Evolutionary conservation across 2,797 vertebrate species (phyloP).

Genomic region (Hyperoplus immaculatus): DNA sequence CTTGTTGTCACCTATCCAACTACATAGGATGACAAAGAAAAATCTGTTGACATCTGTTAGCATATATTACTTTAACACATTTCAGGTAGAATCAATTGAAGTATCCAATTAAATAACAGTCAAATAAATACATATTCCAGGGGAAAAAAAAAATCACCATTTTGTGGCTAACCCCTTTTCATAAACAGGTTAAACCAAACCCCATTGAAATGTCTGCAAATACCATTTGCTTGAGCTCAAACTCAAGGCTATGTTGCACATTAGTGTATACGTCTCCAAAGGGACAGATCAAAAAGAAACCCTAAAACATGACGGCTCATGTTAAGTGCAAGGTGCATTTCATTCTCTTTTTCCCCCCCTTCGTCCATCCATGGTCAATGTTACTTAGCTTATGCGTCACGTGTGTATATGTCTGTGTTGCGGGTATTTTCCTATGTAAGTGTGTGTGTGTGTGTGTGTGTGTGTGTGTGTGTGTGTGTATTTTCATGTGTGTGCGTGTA

Average conservation of each 20-base stretch:
- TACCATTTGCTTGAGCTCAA: slow-evolving; percentile 56
- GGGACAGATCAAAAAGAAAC: slow-evolving; percentile 59
- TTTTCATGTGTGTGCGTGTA: neutral
- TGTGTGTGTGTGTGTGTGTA: neutral
- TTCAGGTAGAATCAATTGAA: slow-evolving; percentile 34
- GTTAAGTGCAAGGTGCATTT: slow-evolving; percentile 60
- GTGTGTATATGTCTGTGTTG: too few species aligned
- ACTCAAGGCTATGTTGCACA: slow-evolving; percentile 41
- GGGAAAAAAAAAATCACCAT: slow-evolving; percentile 10
- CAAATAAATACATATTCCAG: slow-evolving; percentile 50
- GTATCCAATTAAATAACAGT: slow-evolving; percentile 34
- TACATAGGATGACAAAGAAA: neutral
- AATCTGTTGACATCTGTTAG: slow-evolving; percentile 9
- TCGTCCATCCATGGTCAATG: slow-evolving; percentile 27
- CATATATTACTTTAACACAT: slow-evolving; percentile 7
- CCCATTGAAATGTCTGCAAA: slow-evolving; percentile 60
- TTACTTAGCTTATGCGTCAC: slow-evolving; percentile 36
- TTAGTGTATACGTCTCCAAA: slow-evolving; percentile 55
- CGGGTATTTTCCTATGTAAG: too few species aligned
- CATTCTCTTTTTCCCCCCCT: slow-evolving; percentile 16
- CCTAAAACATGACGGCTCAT: slow-evolving; percentile 58
- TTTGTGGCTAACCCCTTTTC: slow-evolving; percentile 42
- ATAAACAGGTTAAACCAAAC: slow-evolving; percentile 56
- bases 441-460: neutral
- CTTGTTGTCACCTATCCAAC: slow-evolving; percentile 31